Evolutionary conservation across 2,888 invertebrate species (phyloP).

Genomic region (Carterocephalus palaemon): DNA sequence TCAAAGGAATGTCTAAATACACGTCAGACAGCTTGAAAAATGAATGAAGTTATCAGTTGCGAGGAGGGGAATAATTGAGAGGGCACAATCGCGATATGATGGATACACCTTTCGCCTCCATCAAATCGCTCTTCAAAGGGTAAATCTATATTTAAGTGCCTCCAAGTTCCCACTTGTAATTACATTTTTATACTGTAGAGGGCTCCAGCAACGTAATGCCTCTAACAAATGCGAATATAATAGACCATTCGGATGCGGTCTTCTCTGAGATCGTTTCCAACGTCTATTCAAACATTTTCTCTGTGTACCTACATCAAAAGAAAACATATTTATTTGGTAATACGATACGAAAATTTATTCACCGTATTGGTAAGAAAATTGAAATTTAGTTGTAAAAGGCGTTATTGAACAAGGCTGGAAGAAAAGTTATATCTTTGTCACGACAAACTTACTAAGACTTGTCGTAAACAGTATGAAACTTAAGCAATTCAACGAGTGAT

Average conservation of each 20-base stretch:
- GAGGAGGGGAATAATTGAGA: slow-evolving; percentile 67
- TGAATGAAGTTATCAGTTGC: slow-evolving; percentile 64
- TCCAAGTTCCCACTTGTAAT: slow-evolving; percentile 65
- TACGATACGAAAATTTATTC: slow-evolving; percentile 4
- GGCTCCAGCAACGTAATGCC: slow-evolving; percentile 53
- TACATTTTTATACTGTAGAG: slow-evolving; percentile 72
- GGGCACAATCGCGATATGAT: slow-evolving; percentile 70
- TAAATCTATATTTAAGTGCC: slow-evolving; percentile 76
- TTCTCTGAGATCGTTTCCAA: slow-evolving; percentile 46
- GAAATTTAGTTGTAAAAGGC: slow-evolving; percentile 1
- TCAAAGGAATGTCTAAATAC: slow-evolving; percentile 34
- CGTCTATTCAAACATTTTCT: slow-evolving; percentile 30
- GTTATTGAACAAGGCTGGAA: not conserved
- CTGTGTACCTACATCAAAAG: slow-evolving; percentile 16
- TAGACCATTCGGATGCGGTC: slow-evolving; percentile 42
- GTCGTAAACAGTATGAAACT: not conserved
- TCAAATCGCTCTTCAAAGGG: slow-evolving; percentile 70
- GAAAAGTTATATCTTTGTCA: slow-evolving; percentile 1
- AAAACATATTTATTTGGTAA: slow-evolving; percentile 21
- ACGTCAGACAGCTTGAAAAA: slow-evolving; percentile 53
- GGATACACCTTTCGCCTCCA: slow-evolving; percentile 67
- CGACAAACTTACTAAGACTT: no score
- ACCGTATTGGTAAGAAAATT: slow-evolving; percentile 1
- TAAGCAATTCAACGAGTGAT: not conserved
- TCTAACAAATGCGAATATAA: slow-evolving; percentile 70